Conservation (phyloP, 2,797 vertebrate species). For the Aulostomus chinensis region DNA sequence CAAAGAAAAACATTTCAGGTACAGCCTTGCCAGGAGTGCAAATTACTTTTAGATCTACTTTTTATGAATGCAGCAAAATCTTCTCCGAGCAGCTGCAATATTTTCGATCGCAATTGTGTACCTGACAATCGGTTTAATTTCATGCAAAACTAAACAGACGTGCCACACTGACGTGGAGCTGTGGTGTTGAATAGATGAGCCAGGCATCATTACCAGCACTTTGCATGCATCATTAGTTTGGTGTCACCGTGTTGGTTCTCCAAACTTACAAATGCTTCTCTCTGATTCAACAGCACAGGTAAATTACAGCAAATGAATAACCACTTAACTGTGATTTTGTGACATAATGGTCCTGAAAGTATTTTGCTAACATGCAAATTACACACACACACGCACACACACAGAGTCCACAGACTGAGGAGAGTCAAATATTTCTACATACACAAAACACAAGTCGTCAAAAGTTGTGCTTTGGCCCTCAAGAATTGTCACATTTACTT, state of each 20-base stretch:
- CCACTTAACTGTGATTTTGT: conserved; percentile 8
- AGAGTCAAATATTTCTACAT: no score
- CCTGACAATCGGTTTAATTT: conserved; percentile 46
- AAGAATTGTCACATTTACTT: no score
- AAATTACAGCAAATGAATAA: conserved; percentile 40
- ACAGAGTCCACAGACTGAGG: no score
- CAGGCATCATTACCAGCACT: conserved; percentile 17
- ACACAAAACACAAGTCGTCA: no score
- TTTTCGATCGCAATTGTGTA: conserved; percentile 14
- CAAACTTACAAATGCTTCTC: conserved; percentile 6
- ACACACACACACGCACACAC: no score
- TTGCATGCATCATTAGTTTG: conserved; percentile 29
- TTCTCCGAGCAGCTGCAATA: conserved; percentile 3
- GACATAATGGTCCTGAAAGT: conserved; percentile 9
- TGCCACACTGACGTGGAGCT: conserved; percentile 4
- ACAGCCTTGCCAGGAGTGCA: no score
- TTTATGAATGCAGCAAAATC: no score
- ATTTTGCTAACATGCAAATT: conserved; percentile 16
- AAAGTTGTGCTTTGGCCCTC: no score
- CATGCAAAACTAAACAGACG: conserved; percentile 47
- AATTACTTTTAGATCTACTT: no score
- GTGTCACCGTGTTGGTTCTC: conserved; percentile 21
- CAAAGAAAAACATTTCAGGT: no score
- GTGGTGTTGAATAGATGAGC: conserved; percentile 40
- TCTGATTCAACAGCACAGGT: conserved; percentile 25